Evolutionary conservation across 2,888 invertebrate genomes (phyloP).

Genomic region (Stenichneumon culpator): DNA sequence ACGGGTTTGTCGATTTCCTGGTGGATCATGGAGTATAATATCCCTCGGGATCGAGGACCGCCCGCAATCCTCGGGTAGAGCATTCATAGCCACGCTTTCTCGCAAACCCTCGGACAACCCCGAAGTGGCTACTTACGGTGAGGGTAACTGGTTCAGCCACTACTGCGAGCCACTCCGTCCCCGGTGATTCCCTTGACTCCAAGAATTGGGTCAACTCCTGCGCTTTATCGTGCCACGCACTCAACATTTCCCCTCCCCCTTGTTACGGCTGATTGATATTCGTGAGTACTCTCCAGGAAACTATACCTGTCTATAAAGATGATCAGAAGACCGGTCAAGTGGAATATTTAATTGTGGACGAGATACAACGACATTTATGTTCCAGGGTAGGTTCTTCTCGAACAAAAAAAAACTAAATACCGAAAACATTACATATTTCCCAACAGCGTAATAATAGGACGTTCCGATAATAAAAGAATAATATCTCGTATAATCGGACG

Average conservation of each 20-base stretch:
- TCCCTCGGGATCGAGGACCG: background rate
- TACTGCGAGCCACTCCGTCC: constrained; percentile 10
- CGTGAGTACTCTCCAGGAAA: background rate
- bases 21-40: background rate
- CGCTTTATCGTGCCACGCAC: constrained; percentile 27
- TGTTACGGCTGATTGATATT: background rate
- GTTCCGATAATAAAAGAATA: background rate
- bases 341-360: too few relatives aligned
- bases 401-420: too few relatives aligned
- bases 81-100: background rate
- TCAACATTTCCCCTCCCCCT: background rate
- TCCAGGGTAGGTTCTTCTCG: too few relatives aligned
- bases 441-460: background rate
- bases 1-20: background rate
- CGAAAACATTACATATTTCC: background rate
- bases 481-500: background rate
- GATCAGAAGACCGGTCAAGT: too few relatives aligned
- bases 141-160: background rate
- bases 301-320: background rate
- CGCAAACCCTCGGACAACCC: constrained; percentile 9
- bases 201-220: constrained; percentile 30
- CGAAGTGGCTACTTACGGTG: background rate
- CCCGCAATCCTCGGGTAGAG: background rate
- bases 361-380: too few relatives aligned
- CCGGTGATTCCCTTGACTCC: constrained; percentile 13